Conservation (phyloP, 2,113 vertebrate genomes). For the Hippoglossus stenolepis region DNA sequence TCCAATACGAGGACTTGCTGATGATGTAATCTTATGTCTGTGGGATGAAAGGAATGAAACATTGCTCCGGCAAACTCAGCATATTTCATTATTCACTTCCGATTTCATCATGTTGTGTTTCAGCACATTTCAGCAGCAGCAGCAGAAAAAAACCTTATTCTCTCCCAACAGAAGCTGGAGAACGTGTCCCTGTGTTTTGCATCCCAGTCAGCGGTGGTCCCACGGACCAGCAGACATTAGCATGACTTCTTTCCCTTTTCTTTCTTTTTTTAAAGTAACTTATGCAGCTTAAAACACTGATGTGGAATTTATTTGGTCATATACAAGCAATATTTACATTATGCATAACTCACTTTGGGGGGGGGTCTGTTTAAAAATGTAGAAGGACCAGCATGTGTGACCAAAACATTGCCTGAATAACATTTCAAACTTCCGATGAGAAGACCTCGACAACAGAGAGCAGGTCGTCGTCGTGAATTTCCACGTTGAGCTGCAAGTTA, state of each 20-base stretch:
- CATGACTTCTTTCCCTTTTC: neutral
- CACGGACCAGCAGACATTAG: neutral
- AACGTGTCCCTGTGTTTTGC: conserved; percentile 13
- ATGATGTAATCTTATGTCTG: conserved; percentile 63
- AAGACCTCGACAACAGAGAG: no score
- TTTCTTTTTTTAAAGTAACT: neutral
- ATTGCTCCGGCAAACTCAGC: conserved; percentile 21
- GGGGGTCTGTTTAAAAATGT: no score
- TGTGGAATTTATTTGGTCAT: neutral
- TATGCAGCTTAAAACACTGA: neutral
- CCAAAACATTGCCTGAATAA: no score
- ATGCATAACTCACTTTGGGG: no score
- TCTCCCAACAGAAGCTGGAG: conserved; percentile 2
- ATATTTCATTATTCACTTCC: conserved; percentile 52
- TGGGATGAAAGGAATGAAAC: conserved; percentile 32
- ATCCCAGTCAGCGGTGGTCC: neutral
- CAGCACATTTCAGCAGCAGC: conserved; percentile 31
- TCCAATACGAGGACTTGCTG: conserved; percentile 43
- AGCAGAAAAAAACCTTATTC: neutral
- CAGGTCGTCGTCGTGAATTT: no score
- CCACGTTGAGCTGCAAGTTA: no score
- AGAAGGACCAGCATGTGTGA: no score
- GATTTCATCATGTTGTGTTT: conserved; percentile 62
- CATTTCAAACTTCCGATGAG: no score
- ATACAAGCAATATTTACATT: neutral